Base-by-base conservation (phyloP, 1,140 invertebrate species). In the Drosophila paulistorum region DNA sequence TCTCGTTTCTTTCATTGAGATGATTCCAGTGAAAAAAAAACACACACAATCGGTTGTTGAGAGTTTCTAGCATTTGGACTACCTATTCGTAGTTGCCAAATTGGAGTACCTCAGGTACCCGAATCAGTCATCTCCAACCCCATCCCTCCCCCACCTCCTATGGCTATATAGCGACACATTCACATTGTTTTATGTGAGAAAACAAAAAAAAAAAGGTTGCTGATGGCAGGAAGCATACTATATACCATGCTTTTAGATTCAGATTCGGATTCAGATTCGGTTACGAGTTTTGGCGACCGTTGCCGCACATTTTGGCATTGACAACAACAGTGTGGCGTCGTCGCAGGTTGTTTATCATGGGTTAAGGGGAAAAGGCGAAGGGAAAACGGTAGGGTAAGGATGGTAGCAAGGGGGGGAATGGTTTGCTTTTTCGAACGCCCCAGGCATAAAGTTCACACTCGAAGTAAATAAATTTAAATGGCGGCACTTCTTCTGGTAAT, bases 381-480 rank as follows among this genome's bases (percentile, higher is more conserved):
- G 37, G 11, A 3, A 13, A 39, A 13, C 10, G 11, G 37, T 0
- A 11, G n/a, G 30, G 30, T 30, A 30, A 30, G 30, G 30, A 30
- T 30, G 30, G 30, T 30, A 30, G 30, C 30, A 30, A 6, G 30
- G 10, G 10, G 35, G 3, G 20, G 33, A 0, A 55, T 45, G 66
- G 10, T 35, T 23, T 66, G 68, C 59, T 48, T 63, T 73, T 69
- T 69, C 66, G 75, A 80, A 87, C 73, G 79, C 83, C 83, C 82
- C 68, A 80, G 79, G 83, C 83, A 87, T 87, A 87, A 87, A 87
- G 83, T 87, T 87, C 83, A 87, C 83, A 87, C 83, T 87, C 83
- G 83, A 87, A 87, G 83, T 87, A 87, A 87, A 87, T 87, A 87
- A 87, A 87, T 87, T 87, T 87, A 87, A 83, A 87, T 87, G 83